These are phyloP conservation scores for Macropodus opercularis DNA, from an alignment of 2,797 vertebrate species.

Conservation along the genomic window DNA sequence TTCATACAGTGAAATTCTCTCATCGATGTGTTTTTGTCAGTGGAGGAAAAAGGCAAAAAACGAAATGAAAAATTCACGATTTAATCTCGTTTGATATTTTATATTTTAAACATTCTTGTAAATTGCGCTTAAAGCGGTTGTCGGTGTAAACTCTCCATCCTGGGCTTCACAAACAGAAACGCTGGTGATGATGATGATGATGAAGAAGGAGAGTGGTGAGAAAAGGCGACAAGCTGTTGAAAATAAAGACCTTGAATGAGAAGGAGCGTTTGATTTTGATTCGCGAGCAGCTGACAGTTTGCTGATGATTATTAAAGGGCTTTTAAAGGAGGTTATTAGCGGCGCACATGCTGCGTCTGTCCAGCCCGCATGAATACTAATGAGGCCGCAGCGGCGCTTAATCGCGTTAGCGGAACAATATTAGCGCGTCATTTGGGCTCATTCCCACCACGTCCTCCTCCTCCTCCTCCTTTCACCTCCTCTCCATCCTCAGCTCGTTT, in stretches of 20 bases:
- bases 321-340: slow-evolving; percentile 59
- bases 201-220: slow-evolving; percentile 10
- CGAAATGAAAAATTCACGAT: too few species aligned
- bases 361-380: slow-evolving; percentile 66
- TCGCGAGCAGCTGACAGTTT: slow-evolving; percentile 40
- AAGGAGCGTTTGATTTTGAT: slow-evolving; percentile 22
- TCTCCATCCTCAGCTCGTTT: not conserved
- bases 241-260: not conserved
- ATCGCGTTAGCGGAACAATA: slow-evolving; percentile 65
- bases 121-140: too few species aligned
- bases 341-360: slow-evolving; percentile 42
- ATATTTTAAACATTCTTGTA: too few species aligned
- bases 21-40: too few species aligned
- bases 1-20: too few species aligned
- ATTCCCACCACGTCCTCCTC: slow-evolving; percentile 78
- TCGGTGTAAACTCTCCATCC: too few species aligned
- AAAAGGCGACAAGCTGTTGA: slow-evolving; percentile 5
- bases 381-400: slow-evolving; percentile 45
- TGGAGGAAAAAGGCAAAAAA: too few species aligned
- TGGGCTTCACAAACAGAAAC: too few species aligned
- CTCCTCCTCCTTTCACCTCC: slow-evolving; percentile 1
- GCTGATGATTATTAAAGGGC: slow-evolving; percentile 44
- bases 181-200: not conserved
- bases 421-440: slow-evolving; percentile 79
- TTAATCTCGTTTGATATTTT: too few species aligned